These are phyloP conservation scores for Trichechus manatus DNA, from an alignment of 2,113 vertebrate species.

Conservation along the genomic window DNA sequence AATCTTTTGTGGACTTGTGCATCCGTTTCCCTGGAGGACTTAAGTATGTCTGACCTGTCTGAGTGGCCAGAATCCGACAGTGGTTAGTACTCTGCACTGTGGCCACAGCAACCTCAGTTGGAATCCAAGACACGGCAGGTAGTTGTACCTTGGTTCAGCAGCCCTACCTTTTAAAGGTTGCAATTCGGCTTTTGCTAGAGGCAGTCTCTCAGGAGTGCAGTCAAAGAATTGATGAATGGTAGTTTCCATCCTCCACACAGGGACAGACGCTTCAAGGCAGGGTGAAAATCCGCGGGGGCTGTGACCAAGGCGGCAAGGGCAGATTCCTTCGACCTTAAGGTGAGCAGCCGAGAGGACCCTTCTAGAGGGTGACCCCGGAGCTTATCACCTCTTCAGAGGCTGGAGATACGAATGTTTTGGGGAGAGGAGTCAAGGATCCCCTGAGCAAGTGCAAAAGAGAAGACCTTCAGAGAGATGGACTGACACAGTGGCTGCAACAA, in stretches of 20 bases:
- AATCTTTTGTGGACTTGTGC: no score
- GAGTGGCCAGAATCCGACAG: constrained; percentile 87
- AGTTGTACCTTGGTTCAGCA: no score
- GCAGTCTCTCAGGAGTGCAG: neutral
- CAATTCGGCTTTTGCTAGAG: neutral
- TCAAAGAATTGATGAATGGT: no score
- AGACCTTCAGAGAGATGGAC: no score
- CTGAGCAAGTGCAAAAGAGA: no score
- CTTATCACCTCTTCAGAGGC: neutral
- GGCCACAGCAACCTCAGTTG: constrained; percentile 90
- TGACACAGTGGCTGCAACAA: no score
- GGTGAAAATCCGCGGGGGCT: no score
- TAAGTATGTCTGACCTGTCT: no score
- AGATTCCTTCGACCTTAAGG: no score
- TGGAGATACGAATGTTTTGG: neutral
- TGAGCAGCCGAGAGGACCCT: neutral
- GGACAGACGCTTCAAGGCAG: no score
- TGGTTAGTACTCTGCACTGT: constrained; percentile 90
- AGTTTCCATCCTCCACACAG: neutral
- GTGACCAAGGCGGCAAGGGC: neutral
- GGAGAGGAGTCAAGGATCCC: neutral
- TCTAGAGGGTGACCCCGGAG: no score
- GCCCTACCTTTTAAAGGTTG: rapidly evolving
- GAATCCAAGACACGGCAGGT: constrained; percentile 89
- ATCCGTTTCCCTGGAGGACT: no score